A percentile compares a stretch with the other conserved stretches of the same genome.
These are phyloP conservation scores for Eutolmus rufibarbis DNA, from an alignment of 2,888 invertebrate genomes.

Conservation along the genomic window DNA sequence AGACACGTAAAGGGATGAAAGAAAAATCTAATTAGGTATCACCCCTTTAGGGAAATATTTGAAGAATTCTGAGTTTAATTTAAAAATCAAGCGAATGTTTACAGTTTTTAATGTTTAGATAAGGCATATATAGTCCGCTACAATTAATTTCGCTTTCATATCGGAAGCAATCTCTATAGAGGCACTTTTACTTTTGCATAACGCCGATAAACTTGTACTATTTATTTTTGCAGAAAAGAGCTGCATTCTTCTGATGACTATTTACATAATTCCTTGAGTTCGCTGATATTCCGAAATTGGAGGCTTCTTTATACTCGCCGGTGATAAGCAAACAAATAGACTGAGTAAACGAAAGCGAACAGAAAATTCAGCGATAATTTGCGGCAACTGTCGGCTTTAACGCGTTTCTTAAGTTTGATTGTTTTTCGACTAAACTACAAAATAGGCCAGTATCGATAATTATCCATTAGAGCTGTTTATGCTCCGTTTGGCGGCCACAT, in stretches of 20 bases:
- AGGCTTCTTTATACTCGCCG: neutral
- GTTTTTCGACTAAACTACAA: neutral
- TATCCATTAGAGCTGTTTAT: neutral
- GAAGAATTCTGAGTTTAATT: neutral
- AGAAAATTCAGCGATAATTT: neutral
- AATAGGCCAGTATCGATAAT: neutral
- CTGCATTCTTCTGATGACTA: neutral
- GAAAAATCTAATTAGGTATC: neutral
- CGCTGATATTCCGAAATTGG: neutral
- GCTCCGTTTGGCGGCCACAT: neutral
- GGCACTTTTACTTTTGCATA: neutral
- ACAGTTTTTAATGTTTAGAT: neutral
- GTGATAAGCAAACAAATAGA: neutral
- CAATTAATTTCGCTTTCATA: neutral
- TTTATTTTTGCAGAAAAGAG: neutral
- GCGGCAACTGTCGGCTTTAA: neutral
- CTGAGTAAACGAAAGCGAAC: neutral
- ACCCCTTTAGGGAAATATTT: neutral
- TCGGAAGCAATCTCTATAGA: neutral
- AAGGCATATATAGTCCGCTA: neutral
- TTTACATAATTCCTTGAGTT: neutral
- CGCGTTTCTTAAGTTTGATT: neutral
- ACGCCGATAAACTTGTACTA: neutral
- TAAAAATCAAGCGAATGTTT: neutral
- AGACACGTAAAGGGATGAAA: too few relatives aligned